Base-by-base conservation (phyloP, 2,797 vertebrate genomes). In the Parauchenoglanis ngamensis region DNA sequence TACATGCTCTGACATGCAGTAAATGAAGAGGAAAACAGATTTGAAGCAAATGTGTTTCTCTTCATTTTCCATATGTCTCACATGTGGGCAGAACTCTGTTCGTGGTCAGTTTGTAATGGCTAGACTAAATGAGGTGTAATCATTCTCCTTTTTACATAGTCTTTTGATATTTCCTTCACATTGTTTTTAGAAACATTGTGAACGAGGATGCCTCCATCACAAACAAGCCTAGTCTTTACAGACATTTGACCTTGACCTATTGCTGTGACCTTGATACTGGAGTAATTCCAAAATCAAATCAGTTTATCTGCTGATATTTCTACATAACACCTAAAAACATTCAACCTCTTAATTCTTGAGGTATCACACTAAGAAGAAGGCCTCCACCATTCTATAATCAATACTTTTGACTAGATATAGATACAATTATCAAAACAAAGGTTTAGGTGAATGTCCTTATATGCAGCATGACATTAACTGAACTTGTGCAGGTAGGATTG, bases 41-140 rank as follows among this genome's bases (percentile, higher is more conserved):
- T 81, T 46, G 57, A 46, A 21, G 73, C 25, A 52, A 78, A 78
- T 35, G 78, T 57, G 73, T 68, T 76, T 77, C 72, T 81, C 56
- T 84, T 87, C 10, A 84, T 35, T 87, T 78, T 68, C 82, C 73
- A 78, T 84, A 79, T 35, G 72, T 68, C 72, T 70, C 49, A 81
- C 78, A 81, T 61, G 57, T 81, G 57, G 35, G 56, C 44, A 75
- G 67, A 73, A 63, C 31, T 75, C 85, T 87, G 78, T 61, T 52
- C 13, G 31, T 59, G 57, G 28, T 80, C 35, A 15, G 31, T 59
- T 59, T 79, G 21, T 59, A 78, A 35, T 28, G 52, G 52, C 54
- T 23, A 19, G 76, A 57, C 76, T 11, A 35, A 28, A 78, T 21
- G n/a, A 11, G 17, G 17, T 78, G 52, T 6, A 78, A 57, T 35